Conservation (phyloP, 2,888 invertebrate species). For the Cremastinae sp. region DNA sequence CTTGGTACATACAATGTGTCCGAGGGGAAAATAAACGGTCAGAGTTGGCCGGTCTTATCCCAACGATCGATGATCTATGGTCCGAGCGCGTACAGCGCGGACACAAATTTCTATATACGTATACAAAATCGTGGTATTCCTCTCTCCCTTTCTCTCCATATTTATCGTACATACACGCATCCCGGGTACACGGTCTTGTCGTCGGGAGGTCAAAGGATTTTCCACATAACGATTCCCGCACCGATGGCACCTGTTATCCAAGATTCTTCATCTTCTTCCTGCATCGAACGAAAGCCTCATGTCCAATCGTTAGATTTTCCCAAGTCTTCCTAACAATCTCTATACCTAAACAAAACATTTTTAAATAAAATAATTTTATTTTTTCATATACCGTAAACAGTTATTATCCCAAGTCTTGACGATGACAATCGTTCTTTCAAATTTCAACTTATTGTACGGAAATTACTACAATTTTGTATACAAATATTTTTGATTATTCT, state of each 20-base stretch:
- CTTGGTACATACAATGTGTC: neutral
- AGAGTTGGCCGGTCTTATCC: constrained; percentile 50
- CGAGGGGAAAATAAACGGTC: constrained; percentile 42
- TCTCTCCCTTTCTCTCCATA: constrained; percentile 5
- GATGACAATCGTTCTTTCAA: no score
- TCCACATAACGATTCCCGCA: constrained; percentile 65
- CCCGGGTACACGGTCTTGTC: constrained; percentile 38
- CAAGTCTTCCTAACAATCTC: neutral
- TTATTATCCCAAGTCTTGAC: no score
- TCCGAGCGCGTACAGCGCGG: constrained; percentile 20
- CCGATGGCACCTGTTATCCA: constrained; percentile 66
- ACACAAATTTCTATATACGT: neutral
- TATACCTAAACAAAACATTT: neutral
- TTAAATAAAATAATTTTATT: no score
- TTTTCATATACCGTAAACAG: no score
- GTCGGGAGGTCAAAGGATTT: constrained; percentile 68
- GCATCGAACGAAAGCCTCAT: constrained; percentile 30
- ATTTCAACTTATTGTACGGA: no score
- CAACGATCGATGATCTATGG: constrained; percentile 61
- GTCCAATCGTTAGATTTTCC: constrained; percentile 34
- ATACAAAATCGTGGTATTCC: constrained; percentile 26
- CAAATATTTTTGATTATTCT: no score
- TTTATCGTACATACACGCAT: constrained; percentile 4
- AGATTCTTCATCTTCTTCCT: constrained; percentile 58
- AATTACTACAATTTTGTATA: no score